Percentiles rank a stretch among this genome's conserved stretches.
Conservation (phyloP, 2,113 vertebrate genomes). For the Cyprinodon tularosa region DNA sequence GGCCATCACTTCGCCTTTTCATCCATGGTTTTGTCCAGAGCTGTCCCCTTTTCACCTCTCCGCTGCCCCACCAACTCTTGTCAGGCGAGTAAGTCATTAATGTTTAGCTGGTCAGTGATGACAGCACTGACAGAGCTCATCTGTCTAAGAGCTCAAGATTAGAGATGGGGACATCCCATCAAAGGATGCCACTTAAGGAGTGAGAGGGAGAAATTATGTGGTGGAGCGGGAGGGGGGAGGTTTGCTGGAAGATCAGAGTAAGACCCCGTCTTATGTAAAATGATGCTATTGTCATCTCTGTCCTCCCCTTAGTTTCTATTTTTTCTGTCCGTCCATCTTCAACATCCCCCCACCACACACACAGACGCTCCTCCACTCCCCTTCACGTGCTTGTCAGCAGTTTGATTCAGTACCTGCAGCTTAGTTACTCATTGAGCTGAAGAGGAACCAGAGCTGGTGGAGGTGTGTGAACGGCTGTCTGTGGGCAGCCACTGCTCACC, state of each 20-base stretch:
- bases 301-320: conserved; percentile 54
- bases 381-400: conserved; percentile 75
- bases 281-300: conserved; percentile 70
- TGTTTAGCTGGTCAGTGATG: conserved; percentile 76
- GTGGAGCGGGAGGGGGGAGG: background rate
- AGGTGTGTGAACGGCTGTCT: conserved; percentile 73
- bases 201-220: conserved; percentile 26
- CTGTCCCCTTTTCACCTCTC: conserved; percentile 70
- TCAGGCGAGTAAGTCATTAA: conserved; percentile 76
- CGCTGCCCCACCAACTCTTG: conserved; percentile 62
- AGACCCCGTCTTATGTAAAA: conserved; percentile 54
- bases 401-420: conserved; percentile 81
- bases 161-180: conserved; percentile 68
- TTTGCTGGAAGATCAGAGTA: conserved; percentile 31
- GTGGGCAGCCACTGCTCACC: conserved; percentile 48
- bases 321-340: conserved; percentile 64
- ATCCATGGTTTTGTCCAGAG: conserved; percentile 73
- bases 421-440: conserved; percentile 84
- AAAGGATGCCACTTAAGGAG: conserved; percentile 61
- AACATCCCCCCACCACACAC: conserved; percentile 18
- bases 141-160: conserved; percentile 73
- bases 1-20: conserved; percentile 75
- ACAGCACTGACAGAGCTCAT: conserved; percentile 74
- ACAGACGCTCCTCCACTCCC: conserved; percentile 13
- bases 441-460: conserved; percentile 55